Conservation (phyloP, 2,888 invertebrate genomes). For the Brachyopa scutellaris region DNA sequence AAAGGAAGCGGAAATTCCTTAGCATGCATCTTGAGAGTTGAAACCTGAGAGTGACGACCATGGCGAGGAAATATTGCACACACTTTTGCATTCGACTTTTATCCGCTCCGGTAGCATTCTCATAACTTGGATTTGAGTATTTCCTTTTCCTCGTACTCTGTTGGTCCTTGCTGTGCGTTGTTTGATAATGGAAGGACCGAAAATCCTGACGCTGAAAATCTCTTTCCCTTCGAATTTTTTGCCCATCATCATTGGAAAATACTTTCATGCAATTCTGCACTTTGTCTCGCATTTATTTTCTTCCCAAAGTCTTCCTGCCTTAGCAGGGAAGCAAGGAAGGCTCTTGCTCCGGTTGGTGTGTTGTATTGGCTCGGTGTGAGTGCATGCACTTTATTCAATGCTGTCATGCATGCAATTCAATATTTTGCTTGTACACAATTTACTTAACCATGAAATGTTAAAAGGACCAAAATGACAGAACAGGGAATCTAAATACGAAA, state of each 20-base stretch:
- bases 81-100: slow-evolving; percentile 71
- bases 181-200: slow-evolving; percentile 43
- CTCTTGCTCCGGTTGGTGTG: background rate
- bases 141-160: slow-evolving; percentile 2
- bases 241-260: slow-evolving; percentile 54
- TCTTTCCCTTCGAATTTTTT: background rate
- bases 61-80: slow-evolving; percentile 70
- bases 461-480: slow-evolving; percentile 26
- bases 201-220: slow-evolving; percentile 66
- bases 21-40: slow-evolving; percentile 66
- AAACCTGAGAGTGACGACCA: slow-evolving; percentile 34
- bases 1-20: slow-evolving; percentile 68
- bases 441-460: slow-evolving; percentile 68
- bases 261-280: slow-evolving; percentile 71
- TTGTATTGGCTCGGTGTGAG: slow-evolving; percentile 21
- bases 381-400: slow-evolving; percentile 69
- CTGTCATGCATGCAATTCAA: slow-evolving; percentile 71
- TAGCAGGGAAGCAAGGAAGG: background rate
- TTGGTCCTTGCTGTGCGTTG: slow-evolving; percentile 17
- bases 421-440: slow-evolving; percentile 70
- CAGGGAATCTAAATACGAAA: slow-evolving; percentile 15
- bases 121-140: slow-evolving; percentile 68
- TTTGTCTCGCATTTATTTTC: slow-evolving; percentile 67
- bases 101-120: slow-evolving; percentile 71
- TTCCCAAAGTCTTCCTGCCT: slow-evolving; percentile 22